A percentile compares a stretch with the other conserved stretches of the same genome.
These are phyloP conservation scores for Muntiacus reevesi DNA, from an alignment of 2,113 vertebrate species.

Conservation along the genomic window DNA sequence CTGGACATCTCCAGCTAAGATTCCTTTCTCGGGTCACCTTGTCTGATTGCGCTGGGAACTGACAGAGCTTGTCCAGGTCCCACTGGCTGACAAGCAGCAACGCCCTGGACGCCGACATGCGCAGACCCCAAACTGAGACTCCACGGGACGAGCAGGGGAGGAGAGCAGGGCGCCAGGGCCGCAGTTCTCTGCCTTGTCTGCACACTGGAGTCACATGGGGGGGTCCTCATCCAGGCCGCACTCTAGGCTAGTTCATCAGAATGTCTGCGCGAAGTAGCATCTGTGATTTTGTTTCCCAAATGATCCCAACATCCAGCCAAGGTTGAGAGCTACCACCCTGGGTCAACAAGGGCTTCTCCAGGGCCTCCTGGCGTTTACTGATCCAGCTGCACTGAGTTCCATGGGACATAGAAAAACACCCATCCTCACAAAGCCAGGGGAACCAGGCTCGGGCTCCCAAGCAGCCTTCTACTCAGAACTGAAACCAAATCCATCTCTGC, in stretches of 20 bases:
- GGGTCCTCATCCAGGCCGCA: rapidly evolving
- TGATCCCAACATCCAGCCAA: background rate
- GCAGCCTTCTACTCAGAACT: background rate
- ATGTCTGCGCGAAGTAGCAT: no score
- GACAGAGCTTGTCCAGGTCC: background rate
- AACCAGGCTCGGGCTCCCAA: background rate
- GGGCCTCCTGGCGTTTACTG: background rate
- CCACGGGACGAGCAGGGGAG: background rate
- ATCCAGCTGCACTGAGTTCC: background rate
- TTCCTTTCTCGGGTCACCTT: background rate
- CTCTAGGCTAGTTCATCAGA: background rate
- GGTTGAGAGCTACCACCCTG: background rate
- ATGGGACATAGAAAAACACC: background rate
- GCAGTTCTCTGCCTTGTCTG: background rate
- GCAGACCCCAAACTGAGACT: background rate
- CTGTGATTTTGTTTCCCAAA: background rate
- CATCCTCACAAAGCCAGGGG: background rate
- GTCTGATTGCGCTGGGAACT: background rate
- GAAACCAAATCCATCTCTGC: background rate
- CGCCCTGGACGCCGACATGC: rapidly evolving
- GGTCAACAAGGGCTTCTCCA: background rate
- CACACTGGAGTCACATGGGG: background rate
- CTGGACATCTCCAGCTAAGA: background rate
- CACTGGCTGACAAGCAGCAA: no score
- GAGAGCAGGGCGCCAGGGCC: background rate